Evolutionary conservation across 2,797 vertebrate species (phyloP), one percentile per base, ranked within the genome.

Genomic region (Pseudocheirus occidentalis): DNA sequence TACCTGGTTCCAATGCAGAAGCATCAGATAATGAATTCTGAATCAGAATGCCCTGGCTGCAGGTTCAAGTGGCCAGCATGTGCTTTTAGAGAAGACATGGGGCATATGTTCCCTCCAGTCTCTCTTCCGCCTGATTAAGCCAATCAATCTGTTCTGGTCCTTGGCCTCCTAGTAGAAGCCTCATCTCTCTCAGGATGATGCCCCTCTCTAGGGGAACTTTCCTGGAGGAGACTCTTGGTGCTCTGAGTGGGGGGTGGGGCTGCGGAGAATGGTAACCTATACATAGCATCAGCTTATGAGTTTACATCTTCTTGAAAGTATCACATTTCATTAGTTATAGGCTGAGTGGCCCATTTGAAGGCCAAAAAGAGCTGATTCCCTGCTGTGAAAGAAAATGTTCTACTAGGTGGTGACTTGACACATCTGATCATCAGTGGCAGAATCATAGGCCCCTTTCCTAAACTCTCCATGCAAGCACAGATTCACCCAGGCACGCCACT

Each of bases 291-390:
- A 81, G 90, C 52, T 91, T 58, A 94, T 34, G 31, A 28, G 24
- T 87, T 96, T 95, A 18, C 21, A 46, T 95, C 95, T 95, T n/a
- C 46, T 93, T 24, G 55, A 96, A 73, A 95, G 89, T 96, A 91
- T 96, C 66, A 34, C 90, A 92, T 97, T 95, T 97, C 96, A 59
- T 93, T 93, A 96, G 94, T 94, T 97, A 94, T 95, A 93, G 90
- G 94, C 40, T 95, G 55, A 94, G 55, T 52, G 52, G 1, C 96
- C 29, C 81, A 96, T 59, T 91, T 90, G 54, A 46, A 92, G 53
- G 94, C 53, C 90, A 90, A 34, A 53, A 92, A 21, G 16, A 94
- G 93, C 16, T 93, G 40, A 94, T 97, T 96, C 94, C 89, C 94
- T 91, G 93, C 91, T 97, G 87, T 93, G n/a, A 96, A 14, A 53